phyloP scores from a whole-genome alignment of 2,888 invertebrate genomes.

The Lycaena phlaeas region DNA sequence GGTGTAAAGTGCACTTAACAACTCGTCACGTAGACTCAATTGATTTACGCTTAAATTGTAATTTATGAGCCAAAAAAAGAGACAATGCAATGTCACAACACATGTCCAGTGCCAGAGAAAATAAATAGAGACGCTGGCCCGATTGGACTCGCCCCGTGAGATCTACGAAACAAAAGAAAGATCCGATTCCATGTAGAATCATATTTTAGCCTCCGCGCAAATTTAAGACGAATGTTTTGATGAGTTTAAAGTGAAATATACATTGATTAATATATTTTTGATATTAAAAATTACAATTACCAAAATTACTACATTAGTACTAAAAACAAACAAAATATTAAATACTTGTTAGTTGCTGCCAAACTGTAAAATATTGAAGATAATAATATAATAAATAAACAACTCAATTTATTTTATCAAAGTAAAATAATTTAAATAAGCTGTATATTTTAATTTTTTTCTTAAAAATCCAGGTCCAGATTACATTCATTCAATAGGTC shows the following conservation, averaged over 20 bases:
- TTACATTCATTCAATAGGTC: too few relatives aligned
- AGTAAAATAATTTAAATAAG: too few relatives aligned
- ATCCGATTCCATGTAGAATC: constrained; percentile 16
- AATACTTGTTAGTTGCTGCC: too few relatives aligned
- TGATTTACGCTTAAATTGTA: constrained; percentile 2
- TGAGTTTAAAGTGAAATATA: not conserved
- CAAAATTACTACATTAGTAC: too few relatives aligned
- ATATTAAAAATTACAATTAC: too few relatives aligned
- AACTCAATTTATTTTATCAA: too few relatives aligned
- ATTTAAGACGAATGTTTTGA: not conserved
- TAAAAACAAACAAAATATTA: too few relatives aligned
- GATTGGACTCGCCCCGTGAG: constrained; percentile 46
- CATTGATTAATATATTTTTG: too few relatives aligned
- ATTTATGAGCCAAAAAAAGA: constrained; percentile 9
- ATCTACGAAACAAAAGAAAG: constrained; percentile 53
- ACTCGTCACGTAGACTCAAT: not conserved
- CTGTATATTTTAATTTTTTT: too few relatives aligned
- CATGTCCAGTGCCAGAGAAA: constrained; percentile 28
- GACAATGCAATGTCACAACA: constrained; percentile 39
- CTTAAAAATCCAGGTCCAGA: too few relatives aligned
- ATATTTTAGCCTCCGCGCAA: not conserved
- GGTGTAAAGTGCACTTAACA: not conserved
- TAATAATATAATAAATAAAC: too few relatives aligned
- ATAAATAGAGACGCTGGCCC: constrained; percentile 37
- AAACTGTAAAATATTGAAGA: too few relatives aligned